Conservation (phyloP, 2,888 invertebrate genomes). For the Eledone cirrhosa region DNA sequence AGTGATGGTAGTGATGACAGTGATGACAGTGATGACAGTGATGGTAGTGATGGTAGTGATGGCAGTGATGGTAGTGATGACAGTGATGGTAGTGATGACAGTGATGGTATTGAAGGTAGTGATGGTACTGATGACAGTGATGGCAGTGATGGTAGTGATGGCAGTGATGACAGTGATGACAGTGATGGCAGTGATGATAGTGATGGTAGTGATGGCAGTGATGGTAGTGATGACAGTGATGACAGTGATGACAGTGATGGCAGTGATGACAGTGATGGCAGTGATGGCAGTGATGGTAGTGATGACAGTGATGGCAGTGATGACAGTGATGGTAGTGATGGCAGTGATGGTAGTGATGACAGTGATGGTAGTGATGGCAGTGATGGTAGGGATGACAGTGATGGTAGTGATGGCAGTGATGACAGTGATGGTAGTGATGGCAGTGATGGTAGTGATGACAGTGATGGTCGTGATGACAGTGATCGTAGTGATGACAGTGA, state of each 20-base stretch:
- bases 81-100: neutral
- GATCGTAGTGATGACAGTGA: too few relatives aligned
- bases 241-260: neutral
- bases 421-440: constrained; percentile 18
- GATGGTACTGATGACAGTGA: neutral
- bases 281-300: neutral
- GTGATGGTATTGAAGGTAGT: too few relatives aligned
- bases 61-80: constrained; percentile 4
- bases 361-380: constrained; percentile 5
- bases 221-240: neutral
- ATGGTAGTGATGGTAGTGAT: neutral
- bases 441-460: neutral
- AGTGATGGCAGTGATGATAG: neutral
- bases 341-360: neutral
- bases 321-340: neutral
- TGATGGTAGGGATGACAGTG: constrained; percentile 15
- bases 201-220: constrained; percentile 7
- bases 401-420: neutral
- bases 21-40: neutral
- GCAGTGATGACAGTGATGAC: neutral
- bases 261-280: neutral
- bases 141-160: constrained; percentile 16
- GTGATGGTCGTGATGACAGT: too few relatives aligned
- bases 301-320: constrained; percentile 9
- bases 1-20: too few relatives aligned